Evolutionary conservation across 2,888 invertebrate species (phyloP).

Genomic region (Hymenopus coronatus): DNA sequence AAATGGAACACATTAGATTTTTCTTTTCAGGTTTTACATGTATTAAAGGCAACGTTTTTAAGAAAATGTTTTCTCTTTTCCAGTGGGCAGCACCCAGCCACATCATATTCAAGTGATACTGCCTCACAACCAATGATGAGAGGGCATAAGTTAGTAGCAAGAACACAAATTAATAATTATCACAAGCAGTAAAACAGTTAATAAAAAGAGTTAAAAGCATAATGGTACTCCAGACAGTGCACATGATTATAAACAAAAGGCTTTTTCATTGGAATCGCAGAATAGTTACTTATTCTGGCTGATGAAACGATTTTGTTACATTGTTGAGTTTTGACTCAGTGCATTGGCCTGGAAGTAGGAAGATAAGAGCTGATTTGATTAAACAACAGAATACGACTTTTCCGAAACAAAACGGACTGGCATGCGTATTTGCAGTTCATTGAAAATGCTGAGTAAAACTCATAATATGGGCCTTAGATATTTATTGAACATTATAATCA

Average conservation of each 20-base stretch:
- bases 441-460: neutral
- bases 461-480: neutral
- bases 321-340: neutral
- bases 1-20: no score
- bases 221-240: slow-evolving; percentile 1
- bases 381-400: neutral
- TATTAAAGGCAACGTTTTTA: neutral
- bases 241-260: slow-evolving; percentile 14
- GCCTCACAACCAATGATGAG: slow-evolving; percentile 43
- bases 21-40: neutral
- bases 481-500: neutral
- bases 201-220: neutral
- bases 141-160: slow-evolving; percentile 21
- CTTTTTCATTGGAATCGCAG: slow-evolving; percentile 23
- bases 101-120: slow-evolving; percentile 47
- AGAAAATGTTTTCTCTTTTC: neutral
- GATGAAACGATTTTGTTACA: neutral
- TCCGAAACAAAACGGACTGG: neutral
- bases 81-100: slow-evolving; percentile 34
- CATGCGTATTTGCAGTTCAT: neutral
- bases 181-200: slow-evolving; percentile 16
- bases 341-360: neutral
- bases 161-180: slow-evolving; percentile 22
- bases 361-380: neutral
- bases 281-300: neutral